phyloP scores from a whole-genome alignment of 2,888 invertebrate species.

The Brachynemurus nebulosus region DNA sequence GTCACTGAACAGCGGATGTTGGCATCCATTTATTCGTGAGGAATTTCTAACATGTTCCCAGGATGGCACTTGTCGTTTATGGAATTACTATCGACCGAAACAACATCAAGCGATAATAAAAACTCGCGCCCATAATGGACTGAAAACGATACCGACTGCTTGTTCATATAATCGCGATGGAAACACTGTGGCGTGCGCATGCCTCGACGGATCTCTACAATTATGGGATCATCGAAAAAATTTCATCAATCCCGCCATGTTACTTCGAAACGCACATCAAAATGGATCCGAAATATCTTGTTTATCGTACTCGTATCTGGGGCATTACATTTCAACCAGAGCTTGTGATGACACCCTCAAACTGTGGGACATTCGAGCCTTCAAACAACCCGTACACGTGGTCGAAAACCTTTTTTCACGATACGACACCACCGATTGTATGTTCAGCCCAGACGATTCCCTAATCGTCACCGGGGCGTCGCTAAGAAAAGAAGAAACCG shows the following conservation, averaged over 20 bases:
- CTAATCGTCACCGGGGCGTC: constrained; percentile 83
- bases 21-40: constrained; percentile 83
- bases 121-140: constrained; percentile 70
- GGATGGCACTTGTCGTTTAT: constrained; percentile 86
- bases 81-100: constrained; percentile 70
- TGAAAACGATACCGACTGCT: constrained; percentile 72
- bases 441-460: constrained; percentile 86
- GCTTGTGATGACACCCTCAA: constrained; percentile 89
- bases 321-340: constrained; percentile 61
- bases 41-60: constrained; percentile 92
- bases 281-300: constrained; percentile 69
- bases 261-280: constrained; percentile 68
- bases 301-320: constrained; percentile 78
- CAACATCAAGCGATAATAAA: constrained; percentile 76
- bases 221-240: constrained; percentile 92
- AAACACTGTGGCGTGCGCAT: constrained; percentile 71
- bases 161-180: constrained; percentile 58
- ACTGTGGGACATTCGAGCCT: constrained; percentile 81
- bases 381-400: constrained; percentile 61
- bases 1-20: constrained; percentile 75
- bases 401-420: constrained; percentile 62
- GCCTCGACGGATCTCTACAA: constrained; percentile 89
- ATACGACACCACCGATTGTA: constrained; percentile 69
- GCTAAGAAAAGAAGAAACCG: constrained; percentile 42
- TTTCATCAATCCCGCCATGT: constrained; percentile 73